Evolutionary conservation across 2,797 vertebrate species (phyloP), one percentile per base, ranked within the genome.

Genomic region (Arrhamphus sclerolepis): DNA sequence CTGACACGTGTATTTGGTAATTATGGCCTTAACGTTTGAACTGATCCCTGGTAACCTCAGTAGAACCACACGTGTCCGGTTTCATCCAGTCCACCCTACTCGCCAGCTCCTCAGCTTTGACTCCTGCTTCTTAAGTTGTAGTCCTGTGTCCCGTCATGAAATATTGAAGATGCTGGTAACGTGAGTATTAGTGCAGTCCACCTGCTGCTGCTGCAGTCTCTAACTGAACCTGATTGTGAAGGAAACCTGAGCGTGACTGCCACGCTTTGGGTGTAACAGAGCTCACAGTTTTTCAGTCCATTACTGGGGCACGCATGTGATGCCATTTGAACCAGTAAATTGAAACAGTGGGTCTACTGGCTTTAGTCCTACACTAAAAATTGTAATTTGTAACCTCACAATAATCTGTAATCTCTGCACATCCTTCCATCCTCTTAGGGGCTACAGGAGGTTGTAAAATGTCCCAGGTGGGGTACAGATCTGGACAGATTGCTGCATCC

Each of bases 121-220:
- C 79, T 83, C 68, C 63, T 81, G 80, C 80, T 77, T 66, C 82
- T 65, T 75, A 60, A 81, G 22, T 21, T 64, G 62, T 69, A 53
- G 44, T 48, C 53, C 7, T 19, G n/a, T 78, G 75, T 70, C 62
- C 31, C 20, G 24, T 48, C 26, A 87, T 92, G 3, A 92, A 92
- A 88, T 89, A 92, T 92, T 92, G 52, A 91, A 21, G 41, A 46
- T 31, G 43, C 22, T 5, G 0, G 87, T 84, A 89, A 91, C 13
- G 31, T 51, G 77, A 91, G 76, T 50, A 0, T 7, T 0, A 0
- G 16, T 55, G 58, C 51, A 22, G 65, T 76, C 77, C 80, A 78
- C 73, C 85, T 88, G 87, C 75, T n/a, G 50, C 57, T 55, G 56
- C 6, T 57, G 46, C 39, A 20, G 47, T n/a, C n/a, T 62, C 56